These are phyloP conservation scores for Lycodopsis pacificus DNA, from an alignment of 2,797 vertebrate species.

Conservation along the genomic window DNA sequence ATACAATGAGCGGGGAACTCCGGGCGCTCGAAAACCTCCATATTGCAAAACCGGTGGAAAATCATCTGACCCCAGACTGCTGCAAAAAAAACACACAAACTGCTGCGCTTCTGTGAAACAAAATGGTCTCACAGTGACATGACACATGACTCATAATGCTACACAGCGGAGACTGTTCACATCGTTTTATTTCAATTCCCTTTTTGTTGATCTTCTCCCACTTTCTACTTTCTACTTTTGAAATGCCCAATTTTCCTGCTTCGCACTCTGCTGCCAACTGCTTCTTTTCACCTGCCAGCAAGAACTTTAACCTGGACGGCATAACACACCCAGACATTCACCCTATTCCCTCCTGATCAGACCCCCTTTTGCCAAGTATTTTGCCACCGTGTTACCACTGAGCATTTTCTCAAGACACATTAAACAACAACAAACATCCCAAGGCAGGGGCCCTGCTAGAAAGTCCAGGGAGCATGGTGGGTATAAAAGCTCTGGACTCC, in stretches of 20 bases:
- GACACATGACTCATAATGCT: neutral
- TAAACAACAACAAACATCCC: slow-evolving; percentile 14
- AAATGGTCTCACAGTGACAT: neutral
- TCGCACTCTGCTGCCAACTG: slow-evolving; percentile 10
- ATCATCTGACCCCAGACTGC: neutral
- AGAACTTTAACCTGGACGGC: slow-evolving; percentile 22
- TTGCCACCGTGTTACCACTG: neutral
- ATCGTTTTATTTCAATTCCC: neutral
- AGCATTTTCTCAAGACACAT: slow-evolving; percentile 1
- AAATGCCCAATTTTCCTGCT: neutral
- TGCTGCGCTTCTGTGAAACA: neutral
- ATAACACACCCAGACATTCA: slow-evolving; percentile 33
- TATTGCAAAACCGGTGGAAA: neutral
- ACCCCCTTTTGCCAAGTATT: neutral
- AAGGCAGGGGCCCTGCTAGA: neutral
- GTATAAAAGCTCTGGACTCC: neutral
- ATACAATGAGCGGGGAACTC: neutral
- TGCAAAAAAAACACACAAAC: slow-evolving; percentile 2
- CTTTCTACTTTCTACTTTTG: neutral
- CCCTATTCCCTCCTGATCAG: slow-evolving; percentile 8
- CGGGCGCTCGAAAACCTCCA: neutral
- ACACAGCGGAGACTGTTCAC: neutral
- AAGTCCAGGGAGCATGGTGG: neutral
- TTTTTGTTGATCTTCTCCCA: neutral
- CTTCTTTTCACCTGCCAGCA: slow-evolving; percentile 27